These are phyloP conservation scores for Siphlonurus alternatus DNA, from an alignment of 2,888 invertebrate species.

Conservation along the genomic window DNA sequence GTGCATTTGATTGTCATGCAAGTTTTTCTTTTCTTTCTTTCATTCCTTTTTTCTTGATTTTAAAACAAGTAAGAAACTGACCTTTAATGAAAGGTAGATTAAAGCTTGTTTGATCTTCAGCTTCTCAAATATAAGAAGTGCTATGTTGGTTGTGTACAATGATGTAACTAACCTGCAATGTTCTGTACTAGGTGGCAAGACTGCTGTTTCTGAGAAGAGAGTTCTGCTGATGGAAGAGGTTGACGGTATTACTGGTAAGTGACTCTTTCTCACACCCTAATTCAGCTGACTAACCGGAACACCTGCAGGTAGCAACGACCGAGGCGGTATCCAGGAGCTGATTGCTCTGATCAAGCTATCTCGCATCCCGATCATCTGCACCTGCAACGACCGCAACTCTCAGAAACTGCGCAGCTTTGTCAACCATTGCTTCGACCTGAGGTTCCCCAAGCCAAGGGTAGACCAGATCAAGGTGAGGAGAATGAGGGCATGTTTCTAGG, in stretches of 20 bases:
- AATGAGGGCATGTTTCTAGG: conserved; percentile 2
- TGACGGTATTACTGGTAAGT: conserved; percentile 81
- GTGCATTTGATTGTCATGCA: too few species aligned
- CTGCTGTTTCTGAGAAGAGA: conserved; percentile 58
- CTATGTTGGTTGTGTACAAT: too few species aligned
- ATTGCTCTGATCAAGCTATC: conserved; percentile 78
- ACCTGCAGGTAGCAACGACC: conserved; percentile 77
- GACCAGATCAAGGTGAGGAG: conserved; percentile 80
- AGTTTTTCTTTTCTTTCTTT: too few species aligned
- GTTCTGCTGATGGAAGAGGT: conserved; percentile 99
- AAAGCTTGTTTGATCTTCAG: too few species aligned
- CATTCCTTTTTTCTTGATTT: too few species aligned
- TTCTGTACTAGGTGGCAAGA: too few species aligned
- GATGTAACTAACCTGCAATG: not conserved
- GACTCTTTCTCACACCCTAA: too few species aligned
- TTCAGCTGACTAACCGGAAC: too few species aligned
- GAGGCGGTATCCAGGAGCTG: conserved; percentile 91
- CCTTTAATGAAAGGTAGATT: too few species aligned
- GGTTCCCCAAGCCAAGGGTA: conserved; percentile 66
- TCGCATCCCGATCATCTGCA: conserved; percentile 82
- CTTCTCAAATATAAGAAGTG: too few species aligned
- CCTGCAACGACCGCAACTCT: conserved; percentile 94
- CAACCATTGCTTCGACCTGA: conserved; percentile 86
- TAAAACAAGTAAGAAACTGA: too few species aligned
- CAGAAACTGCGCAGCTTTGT: conserved; percentile 83